A percentile compares a stretch with the other conserved stretches of the same genome.
Conservation (phyloP, 92 coral and sea anemone species). For the Epizoanthus ramosus region DNA sequence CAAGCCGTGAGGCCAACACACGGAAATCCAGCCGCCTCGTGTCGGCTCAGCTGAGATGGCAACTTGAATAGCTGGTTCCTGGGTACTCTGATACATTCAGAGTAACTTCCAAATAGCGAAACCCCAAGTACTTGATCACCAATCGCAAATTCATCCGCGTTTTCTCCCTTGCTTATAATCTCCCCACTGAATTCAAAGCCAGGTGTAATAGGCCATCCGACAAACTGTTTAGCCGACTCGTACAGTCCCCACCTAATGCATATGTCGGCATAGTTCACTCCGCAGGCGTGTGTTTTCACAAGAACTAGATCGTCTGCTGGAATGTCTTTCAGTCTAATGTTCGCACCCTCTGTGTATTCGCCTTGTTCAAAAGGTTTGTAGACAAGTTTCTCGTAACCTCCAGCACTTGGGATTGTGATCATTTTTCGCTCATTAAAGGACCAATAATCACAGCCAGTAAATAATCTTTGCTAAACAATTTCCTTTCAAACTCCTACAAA, state of each 20-base stretch:
- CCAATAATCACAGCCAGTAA: no score
- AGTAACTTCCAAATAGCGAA: conserved; percentile 90
- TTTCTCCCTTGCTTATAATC: conserved; percentile 76
- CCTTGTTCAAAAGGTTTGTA: conserved; percentile 62
- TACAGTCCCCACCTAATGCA: conserved; percentile 96
- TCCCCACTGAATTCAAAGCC: conserved; percentile 99
- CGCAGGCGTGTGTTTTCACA: conserved; percentile 80
- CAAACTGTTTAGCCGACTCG: conserved; percentile 86
- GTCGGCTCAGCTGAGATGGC: conserved; percentile 69
- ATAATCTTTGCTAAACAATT: no score
- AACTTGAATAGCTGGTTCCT: conserved; percentile 75
- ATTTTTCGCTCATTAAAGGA: conserved; percentile 35
- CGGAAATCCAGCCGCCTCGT: conserved; percentile 92
- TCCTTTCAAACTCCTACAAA: no score
- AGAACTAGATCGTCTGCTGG: conserved; percentile 82
- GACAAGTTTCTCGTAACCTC: conserved; percentile 90
- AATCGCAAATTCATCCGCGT: conserved; percentile 79
- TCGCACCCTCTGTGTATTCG: conserved; percentile 83
- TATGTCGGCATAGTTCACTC: conserved; percentile 95
- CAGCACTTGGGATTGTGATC: conserved; percentile 85
- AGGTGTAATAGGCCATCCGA: conserved; percentile 99
- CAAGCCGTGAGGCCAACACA: conserved; percentile 93
- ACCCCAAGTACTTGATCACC: conserved; percentile 88
- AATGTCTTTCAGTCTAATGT: conserved; percentile 59
- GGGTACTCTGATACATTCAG: conserved; percentile 82